These are phyloP conservation scores for Synanthedon vespiformis DNA, from an alignment of 2,888 invertebrate genomes.

Conservation along the genomic window DNA sequence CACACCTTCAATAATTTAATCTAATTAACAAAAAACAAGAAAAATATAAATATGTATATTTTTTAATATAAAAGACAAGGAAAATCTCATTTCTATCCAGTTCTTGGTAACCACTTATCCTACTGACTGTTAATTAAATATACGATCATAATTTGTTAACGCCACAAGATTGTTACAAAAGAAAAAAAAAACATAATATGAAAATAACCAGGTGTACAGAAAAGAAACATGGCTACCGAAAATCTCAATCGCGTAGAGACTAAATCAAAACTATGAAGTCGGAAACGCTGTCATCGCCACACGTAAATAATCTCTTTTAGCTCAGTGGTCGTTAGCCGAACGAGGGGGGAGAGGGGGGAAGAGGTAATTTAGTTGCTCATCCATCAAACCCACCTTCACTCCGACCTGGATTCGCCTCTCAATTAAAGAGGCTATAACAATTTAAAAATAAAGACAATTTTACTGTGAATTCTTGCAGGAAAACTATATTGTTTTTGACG, in stretches of 20 bases:
- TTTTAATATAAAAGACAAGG: too few species aligned
- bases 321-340: constrained; percentile 41
- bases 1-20: too few species aligned
- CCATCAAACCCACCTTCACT: constrained; percentile 46
- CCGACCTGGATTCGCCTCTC: constrained; percentile 49
- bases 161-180: too few species aligned
- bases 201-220: background rate
- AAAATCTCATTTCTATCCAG: too few species aligned
- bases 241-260: constrained; percentile 31
- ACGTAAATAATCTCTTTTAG: constrained; percentile 57
- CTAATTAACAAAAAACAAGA: too few species aligned
- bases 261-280: constrained; percentile 39
- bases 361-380: constrained; percentile 55
- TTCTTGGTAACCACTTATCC: too few species aligned
- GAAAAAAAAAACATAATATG: too few species aligned
- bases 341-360: constrained; percentile 18
- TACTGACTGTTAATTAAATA: too few species aligned
- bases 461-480: too few species aligned
- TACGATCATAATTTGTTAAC: too few species aligned
- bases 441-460: background rate
- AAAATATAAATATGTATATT: too few species aligned
- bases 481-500: too few species aligned
- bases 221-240: constrained; percentile 16
- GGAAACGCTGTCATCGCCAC: constrained; percentile 57
- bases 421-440: constrained; percentile 28